Conservation (phyloP, 2,113 vertebrate species). For the Paracanthobrama guichenoti region DNA sequence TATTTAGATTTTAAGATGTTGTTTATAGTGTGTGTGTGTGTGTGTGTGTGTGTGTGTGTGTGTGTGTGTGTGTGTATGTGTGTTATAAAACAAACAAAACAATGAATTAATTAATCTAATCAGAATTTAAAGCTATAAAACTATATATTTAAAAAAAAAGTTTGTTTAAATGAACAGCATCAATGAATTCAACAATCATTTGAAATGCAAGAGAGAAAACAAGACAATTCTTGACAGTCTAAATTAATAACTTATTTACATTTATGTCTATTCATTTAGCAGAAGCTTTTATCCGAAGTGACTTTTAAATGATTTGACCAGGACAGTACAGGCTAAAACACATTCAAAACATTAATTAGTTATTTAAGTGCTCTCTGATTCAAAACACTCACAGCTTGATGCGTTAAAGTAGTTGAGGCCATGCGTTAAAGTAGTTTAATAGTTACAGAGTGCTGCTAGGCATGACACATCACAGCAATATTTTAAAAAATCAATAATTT, state of each 20-base stretch:
- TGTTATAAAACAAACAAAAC: no score
- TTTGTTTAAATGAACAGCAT: neutral
- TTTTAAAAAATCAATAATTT: neutral
- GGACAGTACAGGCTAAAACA: neutral
- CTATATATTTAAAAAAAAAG: neutral
- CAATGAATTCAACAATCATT: neutral
- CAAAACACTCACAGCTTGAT: neutral
- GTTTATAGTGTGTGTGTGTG: no score
- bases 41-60: no score
- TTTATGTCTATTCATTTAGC: neutral
- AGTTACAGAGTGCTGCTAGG: neutral
- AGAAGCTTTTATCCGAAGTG: neutral
- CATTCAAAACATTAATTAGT: neutral
- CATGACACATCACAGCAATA: neutral
- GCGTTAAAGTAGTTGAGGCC: no score
- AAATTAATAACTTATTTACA: neutral
- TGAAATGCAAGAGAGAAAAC: neutral
- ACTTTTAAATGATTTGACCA: neutral
- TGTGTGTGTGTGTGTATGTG: no score
- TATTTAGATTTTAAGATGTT: no score
- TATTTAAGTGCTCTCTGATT: neutral
- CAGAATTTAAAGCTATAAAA: neutral
- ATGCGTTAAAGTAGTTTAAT: neutral
- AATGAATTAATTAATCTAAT: neutral
- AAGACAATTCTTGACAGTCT: neutral